Evolutionary conservation across 2,797 vertebrate genomes (phyloP).

Genomic region (Presbytis comata): DNA sequence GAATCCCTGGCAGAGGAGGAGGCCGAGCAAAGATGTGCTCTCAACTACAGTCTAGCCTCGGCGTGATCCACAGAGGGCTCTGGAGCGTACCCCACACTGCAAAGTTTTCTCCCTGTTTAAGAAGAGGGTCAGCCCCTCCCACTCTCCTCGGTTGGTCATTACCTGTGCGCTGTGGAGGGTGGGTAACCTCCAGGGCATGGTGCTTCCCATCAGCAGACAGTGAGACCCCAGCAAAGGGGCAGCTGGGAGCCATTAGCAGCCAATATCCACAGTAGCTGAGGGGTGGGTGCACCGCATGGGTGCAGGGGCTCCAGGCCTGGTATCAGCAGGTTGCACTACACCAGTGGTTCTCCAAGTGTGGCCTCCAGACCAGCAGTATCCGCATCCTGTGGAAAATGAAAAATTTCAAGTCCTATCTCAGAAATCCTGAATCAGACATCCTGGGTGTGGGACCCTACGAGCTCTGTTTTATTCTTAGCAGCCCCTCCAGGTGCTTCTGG

Average conservation of each 20-base stretch:
- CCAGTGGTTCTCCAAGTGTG: background rate
- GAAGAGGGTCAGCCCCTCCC: background rate
- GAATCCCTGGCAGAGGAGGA: background rate
- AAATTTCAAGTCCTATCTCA: background rate
- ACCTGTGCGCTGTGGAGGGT: background rate
- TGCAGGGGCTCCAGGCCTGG: background rate
- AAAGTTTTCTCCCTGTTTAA: background rate
- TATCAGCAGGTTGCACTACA: background rate
- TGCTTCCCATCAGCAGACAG: background rate
- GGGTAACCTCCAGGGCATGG: background rate
- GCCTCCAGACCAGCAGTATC: background rate
- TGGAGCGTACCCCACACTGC: background rate
- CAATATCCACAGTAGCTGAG: background rate
- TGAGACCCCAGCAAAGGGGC: background rate
- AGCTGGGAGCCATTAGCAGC: background rate
- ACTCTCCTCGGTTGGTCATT: background rate
- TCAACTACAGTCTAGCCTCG: background rate
- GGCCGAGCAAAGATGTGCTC: background rate
- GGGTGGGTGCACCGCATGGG: too few relatives aligned
- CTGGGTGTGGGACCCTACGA: background rate
- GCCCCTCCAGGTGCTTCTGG: background rate
- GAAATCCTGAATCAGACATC: background rate
- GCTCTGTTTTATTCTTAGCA: background rate
- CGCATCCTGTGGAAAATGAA: background rate
- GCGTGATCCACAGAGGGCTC: background rate